These are phyloP conservation scores for Lineus longissimus DNA, from an alignment of 1,140 invertebrate genomes.

Conservation along the genomic window DNA sequence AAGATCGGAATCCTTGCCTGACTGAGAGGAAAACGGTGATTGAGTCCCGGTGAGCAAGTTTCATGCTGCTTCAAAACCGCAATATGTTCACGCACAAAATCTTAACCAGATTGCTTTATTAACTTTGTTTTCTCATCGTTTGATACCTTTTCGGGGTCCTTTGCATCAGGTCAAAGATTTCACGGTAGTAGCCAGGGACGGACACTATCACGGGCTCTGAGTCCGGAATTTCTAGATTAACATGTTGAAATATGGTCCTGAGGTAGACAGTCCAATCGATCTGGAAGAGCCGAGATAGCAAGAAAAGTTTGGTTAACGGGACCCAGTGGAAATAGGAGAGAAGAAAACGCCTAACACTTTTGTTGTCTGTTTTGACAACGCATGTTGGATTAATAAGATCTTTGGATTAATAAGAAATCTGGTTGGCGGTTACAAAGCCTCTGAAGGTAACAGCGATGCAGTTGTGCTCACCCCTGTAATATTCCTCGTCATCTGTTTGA, in stretches of 20 bases:
- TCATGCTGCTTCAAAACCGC: neutral
- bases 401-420: no score
- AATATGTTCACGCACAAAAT: neutral
- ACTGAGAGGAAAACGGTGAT: no score
- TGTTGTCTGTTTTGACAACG: no score
- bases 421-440: no score
- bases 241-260: slow-evolving; percentile 61
- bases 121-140: no score
- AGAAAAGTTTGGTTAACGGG: no score
- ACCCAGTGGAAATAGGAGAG: no score
- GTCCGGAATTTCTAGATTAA: slow-evolving; percentile 50
- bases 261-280: slow-evolving; percentile 74
- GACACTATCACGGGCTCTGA: slow-evolving; percentile 73
- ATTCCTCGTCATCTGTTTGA: slow-evolving; percentile 79
- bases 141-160: slow-evolving; percentile 53
- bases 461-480: slow-evolving; percentile 84
- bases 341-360: no score
- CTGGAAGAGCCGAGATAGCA: slow-evolving; percentile 25
- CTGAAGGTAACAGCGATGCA: no score
- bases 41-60: no score
- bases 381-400: no score
- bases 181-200: slow-evolving; percentile 70
- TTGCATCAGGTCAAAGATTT: slow-evolving; percentile 69
- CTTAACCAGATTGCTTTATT: neutral
- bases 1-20: no score